Evolutionary conservation across 2,797 vertebrate genomes (phyloP).

Genomic region (Caiman crocodilus): DNA sequence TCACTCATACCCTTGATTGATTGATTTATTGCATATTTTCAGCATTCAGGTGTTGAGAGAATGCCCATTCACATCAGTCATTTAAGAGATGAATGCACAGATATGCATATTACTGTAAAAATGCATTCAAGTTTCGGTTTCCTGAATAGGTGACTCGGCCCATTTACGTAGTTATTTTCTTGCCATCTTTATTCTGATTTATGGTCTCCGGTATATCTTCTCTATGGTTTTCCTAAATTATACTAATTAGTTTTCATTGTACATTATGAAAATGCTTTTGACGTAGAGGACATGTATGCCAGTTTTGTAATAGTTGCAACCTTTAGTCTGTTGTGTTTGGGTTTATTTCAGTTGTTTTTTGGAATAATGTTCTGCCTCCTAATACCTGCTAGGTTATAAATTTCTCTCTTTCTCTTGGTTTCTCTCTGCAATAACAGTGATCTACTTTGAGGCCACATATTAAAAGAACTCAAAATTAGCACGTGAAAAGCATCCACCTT

Average conservation of each 20-base stretch:
- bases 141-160: background rate
- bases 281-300: background rate
- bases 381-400: background rate
- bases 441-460: background rate
- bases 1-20: background rate
- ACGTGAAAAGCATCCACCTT: background rate
- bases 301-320: background rate
- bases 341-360: conserved; percentile 33
- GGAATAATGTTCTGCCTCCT: conserved; percentile 10
- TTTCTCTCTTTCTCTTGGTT: background rate
- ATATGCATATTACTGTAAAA: background rate
- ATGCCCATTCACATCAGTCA: conserved; percentile 17
- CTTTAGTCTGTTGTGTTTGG: conserved; percentile 10
- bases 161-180: background rate
- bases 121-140: background rate
- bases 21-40: conserved; percentile 36
- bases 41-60: conserved; percentile 26
- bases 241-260: conserved; percentile 30
- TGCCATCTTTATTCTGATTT: conserved; percentile 23
- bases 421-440: background rate
- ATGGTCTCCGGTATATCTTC: conserved; percentile 28
- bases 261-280: conserved; percentile 23
- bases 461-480: conserved; percentile 10
- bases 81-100: background rate
- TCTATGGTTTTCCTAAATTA: conserved; percentile 29